phyloP scores from a whole-genome alignment of 1,140 invertebrate genomes.

The Drosophila equinoxialis region DNA sequence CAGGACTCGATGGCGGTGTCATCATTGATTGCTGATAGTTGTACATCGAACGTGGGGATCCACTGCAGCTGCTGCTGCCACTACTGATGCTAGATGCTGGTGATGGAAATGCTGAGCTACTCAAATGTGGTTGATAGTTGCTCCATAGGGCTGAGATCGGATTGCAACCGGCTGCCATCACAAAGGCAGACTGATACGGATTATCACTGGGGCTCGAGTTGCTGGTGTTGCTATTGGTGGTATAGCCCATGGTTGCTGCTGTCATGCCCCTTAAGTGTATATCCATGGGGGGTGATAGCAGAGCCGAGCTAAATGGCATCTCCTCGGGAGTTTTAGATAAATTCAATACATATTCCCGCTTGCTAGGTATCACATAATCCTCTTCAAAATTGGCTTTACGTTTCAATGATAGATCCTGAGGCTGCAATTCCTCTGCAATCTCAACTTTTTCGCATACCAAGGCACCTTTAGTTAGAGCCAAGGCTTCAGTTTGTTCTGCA shows the following conservation, averaged over 20 bases:
- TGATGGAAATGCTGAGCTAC: constrained; percentile 59
- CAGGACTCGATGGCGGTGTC: constrained; percentile 80
- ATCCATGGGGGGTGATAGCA: constrained; percentile 64
- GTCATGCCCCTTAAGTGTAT: constrained; percentile 76
- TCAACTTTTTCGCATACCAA: constrained; percentile 32
- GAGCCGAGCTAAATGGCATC: constrained; percentile 43
- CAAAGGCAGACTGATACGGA: constrained; percentile 75
- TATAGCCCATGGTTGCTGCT: constrained; percentile 62
- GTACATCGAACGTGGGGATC: constrained; percentile 69
- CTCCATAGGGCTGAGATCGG: constrained; percentile 77
- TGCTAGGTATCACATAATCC: constrained; percentile 58
- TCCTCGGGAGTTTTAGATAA: constrained; percentile 67
- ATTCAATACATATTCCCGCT: constrained; percentile 76
- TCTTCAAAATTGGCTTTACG: constrained; percentile 52
- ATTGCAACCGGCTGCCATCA: constrained; percentile 77
- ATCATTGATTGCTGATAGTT: constrained; percentile 70
- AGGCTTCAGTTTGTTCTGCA: constrained; percentile 70
- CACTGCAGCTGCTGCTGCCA: constrained; percentile 57
- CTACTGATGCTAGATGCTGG: constrained; percentile 51
- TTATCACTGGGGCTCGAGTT: constrained; percentile 19
- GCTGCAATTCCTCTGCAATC: constrained; percentile 75
- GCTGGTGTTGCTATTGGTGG: constrained; percentile 27
- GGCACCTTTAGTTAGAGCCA: constrained; percentile 65
- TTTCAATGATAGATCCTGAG: constrained; percentile 87
- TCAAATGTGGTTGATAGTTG: constrained; percentile 70